A percentile compares a stretch with the other conserved stretches of the same genome.
Evolutionary conservation across 2,113 vertebrate species (phyloP).

Genomic region (Alaudala cheleensis): DNA sequence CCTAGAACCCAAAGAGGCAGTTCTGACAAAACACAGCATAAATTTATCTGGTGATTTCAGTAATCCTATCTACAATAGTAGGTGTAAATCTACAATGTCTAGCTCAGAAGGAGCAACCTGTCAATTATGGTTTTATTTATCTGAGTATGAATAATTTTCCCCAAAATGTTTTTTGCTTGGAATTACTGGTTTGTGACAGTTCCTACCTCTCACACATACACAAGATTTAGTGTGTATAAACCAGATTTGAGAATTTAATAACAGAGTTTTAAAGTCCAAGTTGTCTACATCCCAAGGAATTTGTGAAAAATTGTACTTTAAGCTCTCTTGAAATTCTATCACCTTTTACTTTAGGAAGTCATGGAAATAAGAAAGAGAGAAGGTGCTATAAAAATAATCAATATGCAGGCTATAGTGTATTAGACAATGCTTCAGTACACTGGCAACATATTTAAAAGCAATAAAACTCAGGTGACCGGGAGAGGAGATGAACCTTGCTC

Average conservation of each 20-base stretch:
- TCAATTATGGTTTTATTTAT: neutral
- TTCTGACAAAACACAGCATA: neutral
- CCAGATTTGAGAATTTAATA: neutral
- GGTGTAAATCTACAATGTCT: neutral
- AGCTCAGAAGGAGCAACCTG: neutral
- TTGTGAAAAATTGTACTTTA: neutral
- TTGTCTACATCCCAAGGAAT: neutral
- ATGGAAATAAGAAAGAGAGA: neutral
- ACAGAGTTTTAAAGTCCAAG: neutral
- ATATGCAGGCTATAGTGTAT: neutral
- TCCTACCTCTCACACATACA: neutral
- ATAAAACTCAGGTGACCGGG: neutral
- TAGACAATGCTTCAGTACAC: neutral
- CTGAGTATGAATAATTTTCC: neutral
- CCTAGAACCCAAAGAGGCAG: neutral
- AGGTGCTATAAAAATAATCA: neutral
- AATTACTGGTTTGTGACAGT: neutral
- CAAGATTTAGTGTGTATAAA: neutral
- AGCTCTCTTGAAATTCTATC: neutral
- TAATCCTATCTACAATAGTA: neutral
- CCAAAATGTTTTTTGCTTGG: neutral
- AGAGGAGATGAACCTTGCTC: neutral
- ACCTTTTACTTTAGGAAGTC: neutral
- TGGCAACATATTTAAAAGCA: neutral
- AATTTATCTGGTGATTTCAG: neutral